Conservation (phyloP, 2,888 invertebrate species). For the Lycophotia porphyrea region DNA sequence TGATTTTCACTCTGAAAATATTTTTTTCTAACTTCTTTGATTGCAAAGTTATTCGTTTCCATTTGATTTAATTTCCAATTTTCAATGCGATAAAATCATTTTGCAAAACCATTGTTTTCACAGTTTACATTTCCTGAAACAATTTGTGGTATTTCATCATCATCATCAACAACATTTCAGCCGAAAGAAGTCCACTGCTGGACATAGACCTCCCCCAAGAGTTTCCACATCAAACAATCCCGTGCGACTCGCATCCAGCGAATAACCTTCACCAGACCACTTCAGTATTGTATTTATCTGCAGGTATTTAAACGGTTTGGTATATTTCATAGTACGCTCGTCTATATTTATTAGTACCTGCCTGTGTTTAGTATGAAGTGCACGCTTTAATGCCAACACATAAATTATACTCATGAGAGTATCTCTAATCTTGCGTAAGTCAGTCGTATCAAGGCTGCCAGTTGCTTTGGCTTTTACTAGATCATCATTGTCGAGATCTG, state of each 20-base stretch:
- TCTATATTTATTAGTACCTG: background rate
- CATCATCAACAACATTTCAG: too few relatives aligned
- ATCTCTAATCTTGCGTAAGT: background rate
- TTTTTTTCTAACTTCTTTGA: constrained; percentile 43
- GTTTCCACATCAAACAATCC: too few relatives aligned
- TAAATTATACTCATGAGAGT: constrained; percentile 10
- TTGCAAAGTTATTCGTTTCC: constrained; percentile 37
- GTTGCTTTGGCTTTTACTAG: constrained; percentile 9
- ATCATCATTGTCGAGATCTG: background rate
- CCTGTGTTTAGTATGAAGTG: background rate
- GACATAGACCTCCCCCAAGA: too few relatives aligned
- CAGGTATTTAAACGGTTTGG: constrained; percentile 3
- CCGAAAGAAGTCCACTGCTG: too few relatives aligned
- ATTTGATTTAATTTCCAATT: constrained; percentile 28
- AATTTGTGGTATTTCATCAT: too few relatives aligned
- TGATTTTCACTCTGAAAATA: constrained; percentile 35
- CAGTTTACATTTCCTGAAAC: too few relatives aligned
- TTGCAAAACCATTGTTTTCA: background rate
- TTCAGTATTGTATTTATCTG: constrained; percentile 25
- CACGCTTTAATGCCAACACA: background rate
- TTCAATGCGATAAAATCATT: constrained; percentile 10
- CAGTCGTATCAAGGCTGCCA: constrained; percentile 3
- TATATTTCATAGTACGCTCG: background rate
- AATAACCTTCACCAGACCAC: too few relatives aligned
- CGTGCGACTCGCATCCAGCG: too few relatives aligned